Evolutionary conservation across 2,888 invertebrate genomes (phyloP).

Genomic region (Aphodius granarius): DNA sequence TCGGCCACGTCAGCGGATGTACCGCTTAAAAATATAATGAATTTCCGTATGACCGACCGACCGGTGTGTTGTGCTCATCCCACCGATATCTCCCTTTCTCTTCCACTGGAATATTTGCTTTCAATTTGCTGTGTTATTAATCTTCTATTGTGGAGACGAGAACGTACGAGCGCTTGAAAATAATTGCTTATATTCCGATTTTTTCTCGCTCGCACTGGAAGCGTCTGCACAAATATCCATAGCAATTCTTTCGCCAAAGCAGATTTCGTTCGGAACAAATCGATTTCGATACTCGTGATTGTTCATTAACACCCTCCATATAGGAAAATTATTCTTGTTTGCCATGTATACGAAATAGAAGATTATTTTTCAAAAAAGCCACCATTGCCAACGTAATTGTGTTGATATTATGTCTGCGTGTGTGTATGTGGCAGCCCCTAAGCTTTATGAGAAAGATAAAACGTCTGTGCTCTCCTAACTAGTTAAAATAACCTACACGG

Average conservation of each 20-base stretch:
- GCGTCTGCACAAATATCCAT: not conserved
- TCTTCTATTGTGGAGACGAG: slow-evolving; percentile 13
- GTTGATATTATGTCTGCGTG: no score
- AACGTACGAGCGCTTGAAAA: slow-evolving; percentile 1
- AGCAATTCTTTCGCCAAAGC: not conserved
- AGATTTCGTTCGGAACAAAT: not conserved
- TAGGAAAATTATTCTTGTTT: not conserved
- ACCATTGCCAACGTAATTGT: no score
- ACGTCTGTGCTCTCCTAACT: no score
- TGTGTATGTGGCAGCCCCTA: no score
- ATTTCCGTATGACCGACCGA: slow-evolving; percentile 15
- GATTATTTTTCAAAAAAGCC: no score
- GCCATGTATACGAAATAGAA: no score
- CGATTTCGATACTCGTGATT: not conserved
- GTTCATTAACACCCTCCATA: not conserved
- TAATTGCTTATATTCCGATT: slow-evolving; percentile 8
- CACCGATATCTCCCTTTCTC: not conserved
- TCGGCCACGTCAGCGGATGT: not conserved
- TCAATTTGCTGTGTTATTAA: slow-evolving; percentile 25
- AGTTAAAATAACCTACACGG: no score
- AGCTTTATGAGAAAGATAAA: no score
- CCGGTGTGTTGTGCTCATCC: not conserved
- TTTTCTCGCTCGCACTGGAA: not conserved
- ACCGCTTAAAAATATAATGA: slow-evolving; percentile 23
- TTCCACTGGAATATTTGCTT: slow-evolving; percentile 19